These are phyloP conservation scores for Laothoe populi DNA, from an alignment of 2,888 invertebrate species.

Conservation along the genomic window DNA sequence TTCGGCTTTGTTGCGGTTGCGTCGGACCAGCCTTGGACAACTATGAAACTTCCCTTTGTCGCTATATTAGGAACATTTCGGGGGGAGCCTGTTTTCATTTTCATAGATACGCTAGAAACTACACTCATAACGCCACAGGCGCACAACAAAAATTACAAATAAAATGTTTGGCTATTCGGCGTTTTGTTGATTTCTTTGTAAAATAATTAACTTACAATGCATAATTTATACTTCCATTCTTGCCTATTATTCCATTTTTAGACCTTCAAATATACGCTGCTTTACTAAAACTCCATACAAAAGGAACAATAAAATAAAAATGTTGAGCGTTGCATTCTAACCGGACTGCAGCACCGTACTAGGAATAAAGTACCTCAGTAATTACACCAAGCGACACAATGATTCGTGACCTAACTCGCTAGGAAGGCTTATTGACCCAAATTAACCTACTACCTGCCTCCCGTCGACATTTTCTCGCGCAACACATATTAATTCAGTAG, in stretches of 20 bases:
- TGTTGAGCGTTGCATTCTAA: neutral
- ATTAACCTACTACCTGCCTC: neutral
- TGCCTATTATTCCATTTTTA: neutral
- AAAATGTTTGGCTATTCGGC: neutral
- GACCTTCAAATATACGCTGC: too few species aligned
- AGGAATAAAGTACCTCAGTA: neutral
- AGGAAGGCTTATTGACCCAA: constrained; percentile 27
- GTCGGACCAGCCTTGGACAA: constrained; percentile 32
- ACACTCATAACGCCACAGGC: neutral
- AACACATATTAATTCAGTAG: neutral
- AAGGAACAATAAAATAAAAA: neutral
- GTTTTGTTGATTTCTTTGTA: neutral
- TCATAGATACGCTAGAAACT: constrained; percentile 5
- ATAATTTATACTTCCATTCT: neutral
- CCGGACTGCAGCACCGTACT: neutral
- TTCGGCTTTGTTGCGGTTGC: constrained; percentile 52
- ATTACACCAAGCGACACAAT: constrained; percentile 12
- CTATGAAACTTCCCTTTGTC: constrained; percentile 40
- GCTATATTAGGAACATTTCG: constrained; percentile 42
- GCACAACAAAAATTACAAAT: neutral
- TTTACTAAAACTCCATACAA: neutral
- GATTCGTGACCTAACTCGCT: constrained; percentile 13
- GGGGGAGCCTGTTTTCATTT: constrained; percentile 37
- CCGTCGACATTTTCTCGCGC: neutral
- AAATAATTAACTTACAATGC: too few species aligned